phyloP scores from a whole-genome alignment of 2,113 vertebrate genomes.

The Mystacornis crossleyi region DNA sequence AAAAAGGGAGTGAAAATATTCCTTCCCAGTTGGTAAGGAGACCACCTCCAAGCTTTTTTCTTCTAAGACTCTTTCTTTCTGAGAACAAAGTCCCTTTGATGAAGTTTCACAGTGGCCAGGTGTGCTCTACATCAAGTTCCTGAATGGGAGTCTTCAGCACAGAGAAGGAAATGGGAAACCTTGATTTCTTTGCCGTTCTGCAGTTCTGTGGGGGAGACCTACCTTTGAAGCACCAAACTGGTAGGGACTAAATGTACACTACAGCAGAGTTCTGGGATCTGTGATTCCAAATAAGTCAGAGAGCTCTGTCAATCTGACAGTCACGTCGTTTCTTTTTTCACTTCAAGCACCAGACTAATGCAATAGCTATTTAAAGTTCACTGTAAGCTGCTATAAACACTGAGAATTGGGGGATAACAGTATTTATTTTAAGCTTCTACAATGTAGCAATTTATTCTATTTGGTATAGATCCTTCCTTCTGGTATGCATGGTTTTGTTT shows the following conservation, averaged over 20 bases:
- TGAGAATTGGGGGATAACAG: neutral
- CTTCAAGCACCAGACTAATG: neutral
- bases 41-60: neutral
- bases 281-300: neutral
- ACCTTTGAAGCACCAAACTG: neutral
- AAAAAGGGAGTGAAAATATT: neutral
- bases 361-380: neutral
- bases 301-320: neutral
- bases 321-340: neutral
- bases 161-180: neutral
- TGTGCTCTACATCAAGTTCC: neutral
- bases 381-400: neutral
- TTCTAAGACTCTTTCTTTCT: neutral
- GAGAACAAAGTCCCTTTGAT: constrained; percentile 25
- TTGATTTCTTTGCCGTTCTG: neutral
- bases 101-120: neutral
- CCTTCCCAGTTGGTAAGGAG: neutral
- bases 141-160: neutral
- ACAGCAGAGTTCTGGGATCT: neutral
- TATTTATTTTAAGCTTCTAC: neutral
- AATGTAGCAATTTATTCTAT: neutral
- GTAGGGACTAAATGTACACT: neutral
- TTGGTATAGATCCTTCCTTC: neutral
- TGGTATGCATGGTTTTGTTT: neutral
- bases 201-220: neutral